Conservation (phyloP, 2,797 vertebrate genomes). For the Myoxocephalus aenaeus region DNA sequence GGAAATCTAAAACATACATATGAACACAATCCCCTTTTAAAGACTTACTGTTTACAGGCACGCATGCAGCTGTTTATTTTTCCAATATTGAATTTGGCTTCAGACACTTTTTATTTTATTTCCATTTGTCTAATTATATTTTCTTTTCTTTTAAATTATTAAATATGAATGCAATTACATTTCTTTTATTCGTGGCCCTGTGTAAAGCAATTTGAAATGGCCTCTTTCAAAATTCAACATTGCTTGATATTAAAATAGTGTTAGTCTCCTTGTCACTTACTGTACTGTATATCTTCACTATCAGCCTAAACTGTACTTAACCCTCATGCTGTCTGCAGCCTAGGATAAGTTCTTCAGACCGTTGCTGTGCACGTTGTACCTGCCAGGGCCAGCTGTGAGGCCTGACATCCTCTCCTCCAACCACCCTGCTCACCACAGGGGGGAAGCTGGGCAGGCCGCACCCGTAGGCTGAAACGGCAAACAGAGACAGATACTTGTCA, state of each 20-base stretch:
- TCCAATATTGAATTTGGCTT: neutral
- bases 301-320: neutral
- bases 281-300: neutral
- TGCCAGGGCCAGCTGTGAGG: conserved; percentile 87
- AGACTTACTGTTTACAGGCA: neutral
- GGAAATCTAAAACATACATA: conserved; percentile 82
- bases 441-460: conserved; percentile 80
- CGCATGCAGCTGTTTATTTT: neutral
- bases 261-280: neutral
- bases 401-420: conserved; percentile 81
- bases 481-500: neutral
- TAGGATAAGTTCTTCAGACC: neutral
- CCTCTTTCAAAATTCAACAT: neutral
- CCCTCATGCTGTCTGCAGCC: neutral
- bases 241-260: neutral
- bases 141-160: neutral
- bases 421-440: conserved; percentile 76
- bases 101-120: neutral
- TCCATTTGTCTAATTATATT: neutral
- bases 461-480: conserved; percentile 77
- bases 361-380: conserved; percentile 58
- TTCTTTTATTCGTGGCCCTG: neutral
- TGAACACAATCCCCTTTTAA: neutral
- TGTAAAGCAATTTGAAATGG: neutral
- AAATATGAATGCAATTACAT: neutral